Conservation (phyloP, 2,888 invertebrate species). For the Epicampocera succincta region DNA sequence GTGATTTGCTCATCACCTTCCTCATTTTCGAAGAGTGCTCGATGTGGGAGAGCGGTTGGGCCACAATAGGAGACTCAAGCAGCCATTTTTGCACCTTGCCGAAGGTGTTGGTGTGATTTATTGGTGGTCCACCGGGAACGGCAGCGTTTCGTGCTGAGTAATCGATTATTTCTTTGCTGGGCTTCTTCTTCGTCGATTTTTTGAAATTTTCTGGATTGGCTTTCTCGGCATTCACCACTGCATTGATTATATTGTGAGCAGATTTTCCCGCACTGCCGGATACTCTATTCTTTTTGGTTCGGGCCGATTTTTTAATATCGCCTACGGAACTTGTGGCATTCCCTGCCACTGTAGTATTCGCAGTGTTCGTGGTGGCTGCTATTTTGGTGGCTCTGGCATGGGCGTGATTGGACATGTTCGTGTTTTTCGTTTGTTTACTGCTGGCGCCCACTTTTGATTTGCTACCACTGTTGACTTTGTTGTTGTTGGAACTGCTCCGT, state of each 20-base stretch:
- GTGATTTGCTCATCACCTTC: constrained; percentile 88
- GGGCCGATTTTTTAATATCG: constrained; percentile 63
- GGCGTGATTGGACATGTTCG: constrained; percentile 82
- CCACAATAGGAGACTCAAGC: constrained; percentile 86
- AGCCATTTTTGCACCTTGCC: constrained; percentile 94
- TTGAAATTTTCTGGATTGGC: constrained; percentile 78
- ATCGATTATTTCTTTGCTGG: constrained; percentile 88
- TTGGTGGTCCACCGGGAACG: constrained; percentile 81
- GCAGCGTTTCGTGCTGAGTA: constrained; percentile 82
- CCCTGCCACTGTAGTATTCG: constrained; percentile 68
- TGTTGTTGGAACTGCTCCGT: constrained; percentile 74
- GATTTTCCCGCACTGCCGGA: constrained; percentile 58
- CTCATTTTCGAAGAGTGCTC: constrained; percentile 81
- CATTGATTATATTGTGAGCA: constrained; percentile 75
- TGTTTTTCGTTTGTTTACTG: constrained; percentile 75
- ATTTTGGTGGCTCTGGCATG: constrained; percentile 77
- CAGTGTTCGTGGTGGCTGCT: constrained; percentile 34
- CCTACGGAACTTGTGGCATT: constrained; percentile 9
- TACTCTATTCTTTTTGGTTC: constrained; percentile 63
- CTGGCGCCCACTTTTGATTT: constrained; percentile 67
- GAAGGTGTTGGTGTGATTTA: constrained; percentile 82
- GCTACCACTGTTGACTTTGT: constrained; percentile 77
- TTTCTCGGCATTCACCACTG: constrained; percentile 77
- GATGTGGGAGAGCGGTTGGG: constrained; percentile 80
- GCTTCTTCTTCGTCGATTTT: constrained; percentile 82